A percentile compares a stretch with the other conserved stretches of the same genome.
Conservation (phyloP, 2,888 invertebrate genomes). For the Dioctria linearis region DNA sequence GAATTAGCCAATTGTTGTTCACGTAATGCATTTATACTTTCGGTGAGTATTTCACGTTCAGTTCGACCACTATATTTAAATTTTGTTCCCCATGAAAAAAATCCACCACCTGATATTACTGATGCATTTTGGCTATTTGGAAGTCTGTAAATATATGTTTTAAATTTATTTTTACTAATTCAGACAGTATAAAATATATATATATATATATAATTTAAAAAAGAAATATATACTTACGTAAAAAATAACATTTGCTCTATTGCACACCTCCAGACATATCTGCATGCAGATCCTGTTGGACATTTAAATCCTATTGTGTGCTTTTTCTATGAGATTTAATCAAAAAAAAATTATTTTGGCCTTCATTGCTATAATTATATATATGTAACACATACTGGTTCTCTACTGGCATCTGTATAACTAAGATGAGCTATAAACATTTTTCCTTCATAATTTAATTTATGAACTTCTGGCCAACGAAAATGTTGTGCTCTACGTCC, state of each 20-base stretch:
- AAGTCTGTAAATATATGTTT: slow-evolving; percentile 74
- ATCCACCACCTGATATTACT: slow-evolving; percentile 89
- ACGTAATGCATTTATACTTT: slow-evolving; percentile 79
- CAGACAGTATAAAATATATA: background rate
- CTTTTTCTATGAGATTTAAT: slow-evolving; percentile 78
- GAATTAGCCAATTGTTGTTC: slow-evolving; percentile 77
- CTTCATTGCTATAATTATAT: background rate
- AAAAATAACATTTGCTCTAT: slow-evolving; percentile 98
- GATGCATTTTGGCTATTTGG: slow-evolving; percentile 90
- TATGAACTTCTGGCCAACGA: slow-evolving; percentile 95
- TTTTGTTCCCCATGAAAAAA: slow-evolving; percentile 95
- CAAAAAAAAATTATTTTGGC: slow-evolving; percentile 28
- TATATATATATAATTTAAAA: slow-evolving; percentile 27
- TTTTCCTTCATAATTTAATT: slow-evolving; percentile 97
- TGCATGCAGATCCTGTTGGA: slow-evolving; percentile 90
- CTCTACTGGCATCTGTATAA: slow-evolving; percentile 86
- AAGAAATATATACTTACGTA: slow-evolving; percentile 80
- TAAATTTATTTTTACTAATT: too few relatives aligned
- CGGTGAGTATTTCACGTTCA: slow-evolving; percentile 91
- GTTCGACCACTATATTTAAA: slow-evolving; percentile 94
- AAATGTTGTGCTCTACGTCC: slow-evolving; percentile 94
- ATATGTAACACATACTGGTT: slow-evolving; percentile 65
- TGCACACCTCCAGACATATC: slow-evolving; percentile 97
- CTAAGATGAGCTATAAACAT: slow-evolving; percentile 97
- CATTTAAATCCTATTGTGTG: slow-evolving; percentile 97